These are phyloP conservation scores for Gobio gobio DNA, from an alignment of 2,113 vertebrate genomes.

Conservation along the genomic window DNA sequence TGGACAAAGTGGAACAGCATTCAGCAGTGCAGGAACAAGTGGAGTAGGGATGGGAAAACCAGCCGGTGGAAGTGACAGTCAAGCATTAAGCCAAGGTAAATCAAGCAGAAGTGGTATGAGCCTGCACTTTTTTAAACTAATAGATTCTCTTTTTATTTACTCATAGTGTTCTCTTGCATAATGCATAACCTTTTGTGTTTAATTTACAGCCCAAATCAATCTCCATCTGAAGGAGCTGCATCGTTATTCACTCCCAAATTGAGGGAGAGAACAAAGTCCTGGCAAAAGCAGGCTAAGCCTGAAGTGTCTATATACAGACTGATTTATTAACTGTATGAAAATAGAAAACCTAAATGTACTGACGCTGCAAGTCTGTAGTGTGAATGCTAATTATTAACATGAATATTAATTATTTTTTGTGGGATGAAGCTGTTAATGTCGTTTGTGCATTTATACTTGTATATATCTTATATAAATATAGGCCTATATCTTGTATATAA, in stretches of 20 bases:
- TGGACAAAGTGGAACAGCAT: background rate
- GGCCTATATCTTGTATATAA: background rate
- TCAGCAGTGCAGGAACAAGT: background rate
- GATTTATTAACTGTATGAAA: conserved; percentile 17
- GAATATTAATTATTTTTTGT: background rate
- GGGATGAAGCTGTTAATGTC: background rate
- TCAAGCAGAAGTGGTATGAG: background rate
- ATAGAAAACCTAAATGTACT: conserved; percentile 25
- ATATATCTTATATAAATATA: background rate
- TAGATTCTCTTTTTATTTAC: background rate
- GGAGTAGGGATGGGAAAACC: conserved; percentile 7
- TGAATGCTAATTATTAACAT: background rate
- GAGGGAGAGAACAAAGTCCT: conserved; percentile 47
- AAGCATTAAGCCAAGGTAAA: conserved; percentile 56
- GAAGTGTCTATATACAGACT: conserved; percentile 9
- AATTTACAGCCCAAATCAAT: conserved; percentile 55
- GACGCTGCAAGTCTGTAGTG: background rate
- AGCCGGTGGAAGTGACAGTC: background rate
- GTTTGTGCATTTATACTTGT: conserved; percentile 20
- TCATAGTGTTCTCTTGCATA: background rate
- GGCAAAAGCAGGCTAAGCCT: background rate
- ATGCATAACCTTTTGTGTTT: conserved; percentile 46
- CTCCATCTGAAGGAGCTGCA: conserved; percentile 69
- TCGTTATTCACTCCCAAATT: conserved; percentile 64
- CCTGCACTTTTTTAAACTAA: background rate